phyloP scores from a whole-genome alignment of 2,797 vertebrate species.

The Heliangelus exortis region DNA sequence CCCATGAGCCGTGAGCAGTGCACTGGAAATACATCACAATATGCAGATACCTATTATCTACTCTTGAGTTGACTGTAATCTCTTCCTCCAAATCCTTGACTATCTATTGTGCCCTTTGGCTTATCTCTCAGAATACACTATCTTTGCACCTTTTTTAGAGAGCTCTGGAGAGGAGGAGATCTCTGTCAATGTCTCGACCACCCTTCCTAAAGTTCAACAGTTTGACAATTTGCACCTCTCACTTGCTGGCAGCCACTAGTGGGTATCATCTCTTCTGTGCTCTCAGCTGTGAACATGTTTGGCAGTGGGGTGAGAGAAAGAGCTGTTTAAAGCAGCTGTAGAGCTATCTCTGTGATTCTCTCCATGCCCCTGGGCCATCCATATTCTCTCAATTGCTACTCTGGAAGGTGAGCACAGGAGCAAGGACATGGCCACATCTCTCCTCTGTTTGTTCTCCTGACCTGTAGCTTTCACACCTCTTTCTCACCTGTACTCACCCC shows the following conservation, averaged over 20 bases:
- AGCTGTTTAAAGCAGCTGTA: background rate
- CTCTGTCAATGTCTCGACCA: background rate
- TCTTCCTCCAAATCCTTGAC: slow-evolving; percentile 31
- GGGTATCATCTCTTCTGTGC: background rate
- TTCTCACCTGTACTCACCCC: background rate
- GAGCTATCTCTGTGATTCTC: background rate
- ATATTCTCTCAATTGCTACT: background rate
- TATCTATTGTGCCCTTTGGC: background rate
- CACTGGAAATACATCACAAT: background rate
- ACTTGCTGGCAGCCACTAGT: background rate
- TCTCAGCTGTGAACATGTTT: slow-evolving; percentile 19
- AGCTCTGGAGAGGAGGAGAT: background rate
- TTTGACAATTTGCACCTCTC: slow-evolving; percentile 6
- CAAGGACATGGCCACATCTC: rapidly evolving
- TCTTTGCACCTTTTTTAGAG: background rate
- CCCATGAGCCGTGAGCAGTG: slow-evolving; percentile 38
- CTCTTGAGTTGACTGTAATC: slow-evolving; percentile 42
- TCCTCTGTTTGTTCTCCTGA: background rate
- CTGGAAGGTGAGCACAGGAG: background rate
- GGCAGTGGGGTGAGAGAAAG: background rate
- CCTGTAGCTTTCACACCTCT: background rate
- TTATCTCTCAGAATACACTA: background rate
- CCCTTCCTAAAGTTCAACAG: background rate
- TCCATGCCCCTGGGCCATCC: background rate
- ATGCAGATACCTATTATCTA: slow-evolving; percentile 40